Evolutionary conservation across 2,888 invertebrate species (phyloP).

Genomic region (Pristionchus fissidentatus): DNA sequence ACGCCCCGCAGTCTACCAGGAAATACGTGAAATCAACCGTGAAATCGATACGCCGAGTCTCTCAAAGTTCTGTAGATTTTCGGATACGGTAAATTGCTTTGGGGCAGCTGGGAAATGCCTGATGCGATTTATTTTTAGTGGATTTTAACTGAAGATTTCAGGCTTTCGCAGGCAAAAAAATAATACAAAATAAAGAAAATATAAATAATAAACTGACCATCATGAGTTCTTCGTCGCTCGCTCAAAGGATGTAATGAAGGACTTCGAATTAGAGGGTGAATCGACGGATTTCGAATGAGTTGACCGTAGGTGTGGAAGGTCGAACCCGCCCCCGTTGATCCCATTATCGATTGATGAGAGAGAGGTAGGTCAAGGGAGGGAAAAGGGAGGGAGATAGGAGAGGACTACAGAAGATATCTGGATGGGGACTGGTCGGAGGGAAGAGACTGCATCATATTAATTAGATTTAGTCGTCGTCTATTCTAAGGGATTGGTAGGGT

Average conservation of each 20-base stretch:
- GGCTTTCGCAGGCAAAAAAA: too few relatives aligned
- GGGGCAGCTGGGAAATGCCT: too few relatives aligned
- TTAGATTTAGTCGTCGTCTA: slow-evolving; percentile 19
- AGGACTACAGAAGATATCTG: slow-evolving; percentile 24
- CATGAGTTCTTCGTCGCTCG: slow-evolving; percentile 43
- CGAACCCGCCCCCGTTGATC: slow-evolving; percentile 67
- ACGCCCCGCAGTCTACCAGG: too few relatives aligned
- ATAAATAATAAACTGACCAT: background rate
- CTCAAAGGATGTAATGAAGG: slow-evolving; percentile 39
- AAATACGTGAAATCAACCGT: slow-evolving; percentile 1
- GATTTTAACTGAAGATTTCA: too few relatives aligned
- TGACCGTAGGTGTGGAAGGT: slow-evolving; percentile 68
- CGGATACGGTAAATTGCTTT: too few relatives aligned
- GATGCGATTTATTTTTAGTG: too few relatives aligned
- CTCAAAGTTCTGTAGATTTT: too few relatives aligned
- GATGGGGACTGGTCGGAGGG: background rate
- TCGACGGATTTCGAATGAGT: slow-evolving; percentile 68
- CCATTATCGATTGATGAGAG: slow-evolving; percentile 55
- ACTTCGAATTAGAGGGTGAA: slow-evolving; percentile 64
- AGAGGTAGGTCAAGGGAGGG: slow-evolving; percentile 13
- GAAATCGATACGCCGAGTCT: too few relatives aligned
- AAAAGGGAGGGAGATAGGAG: background rate
- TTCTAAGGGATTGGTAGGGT: background rate
- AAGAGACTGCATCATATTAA: slow-evolving; percentile 33
- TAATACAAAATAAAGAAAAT: background rate